Evolutionary conservation across 2,888 invertebrate genomes (phyloP).

Genomic region (Drosophila rubida): DNA sequence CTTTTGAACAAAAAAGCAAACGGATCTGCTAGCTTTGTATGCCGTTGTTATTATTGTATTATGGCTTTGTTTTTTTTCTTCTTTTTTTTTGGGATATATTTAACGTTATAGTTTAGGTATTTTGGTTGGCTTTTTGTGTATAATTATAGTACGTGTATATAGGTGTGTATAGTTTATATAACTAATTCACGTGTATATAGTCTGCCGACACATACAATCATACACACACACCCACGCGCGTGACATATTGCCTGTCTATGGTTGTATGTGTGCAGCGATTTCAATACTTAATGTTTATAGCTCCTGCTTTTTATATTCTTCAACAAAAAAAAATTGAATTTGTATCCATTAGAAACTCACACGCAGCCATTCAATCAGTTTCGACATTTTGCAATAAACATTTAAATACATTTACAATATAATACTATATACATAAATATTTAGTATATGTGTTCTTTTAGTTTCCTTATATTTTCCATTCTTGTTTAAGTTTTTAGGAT

Average conservation of each 20-base stretch:
- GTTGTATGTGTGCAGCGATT: conserved; percentile 12
- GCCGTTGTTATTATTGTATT: conserved; percentile 8
- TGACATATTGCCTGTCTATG: neutral
- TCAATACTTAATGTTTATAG: conserved; percentile 5
- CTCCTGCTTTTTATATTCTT: neutral
- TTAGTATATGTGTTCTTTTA: conserved; percentile 6
- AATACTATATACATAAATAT: conserved; percentile 45
- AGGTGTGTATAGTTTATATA: conserved; percentile 25
- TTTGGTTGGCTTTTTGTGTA: conserved; percentile 6
- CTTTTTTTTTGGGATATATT: neutral
- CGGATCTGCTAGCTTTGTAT: too few relatives aligned
- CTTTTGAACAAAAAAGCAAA: neutral
- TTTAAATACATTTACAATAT: conserved; percentile 44
- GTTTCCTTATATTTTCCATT: conserved; percentile 1
- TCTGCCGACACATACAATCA: conserved; percentile 11
- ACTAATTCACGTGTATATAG: conserved; percentile 26
- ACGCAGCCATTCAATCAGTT: conserved; percentile 46
- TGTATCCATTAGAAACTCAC: conserved; percentile 17
- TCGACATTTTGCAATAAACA: conserved; percentile 50
- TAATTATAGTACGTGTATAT: conserved; percentile 5
- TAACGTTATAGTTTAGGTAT: conserved; percentile 19
- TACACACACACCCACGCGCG: conserved; percentile 4
- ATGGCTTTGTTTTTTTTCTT: neutral
- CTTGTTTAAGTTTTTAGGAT: conserved; percentile 17
- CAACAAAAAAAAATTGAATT: neutral